A percentile compares a stretch with the other conserved stretches of the same genome.
These are phyloP conservation scores for Dryocosmus kuriphilus DNA, from an alignment of 2,888 invertebrate genomes.

Conservation along the genomic window DNA sequence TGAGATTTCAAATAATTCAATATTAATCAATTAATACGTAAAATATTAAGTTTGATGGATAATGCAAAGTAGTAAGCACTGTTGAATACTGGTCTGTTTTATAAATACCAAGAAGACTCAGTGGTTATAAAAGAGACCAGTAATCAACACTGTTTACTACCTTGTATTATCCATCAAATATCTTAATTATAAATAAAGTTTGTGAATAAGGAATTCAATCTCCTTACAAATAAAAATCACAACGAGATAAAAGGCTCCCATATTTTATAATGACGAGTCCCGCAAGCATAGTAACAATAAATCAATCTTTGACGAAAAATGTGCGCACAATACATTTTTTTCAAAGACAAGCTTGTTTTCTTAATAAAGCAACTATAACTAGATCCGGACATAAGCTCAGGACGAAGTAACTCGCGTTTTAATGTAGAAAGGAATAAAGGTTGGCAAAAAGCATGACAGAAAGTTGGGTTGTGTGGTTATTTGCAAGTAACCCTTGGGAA, in stretches of 20 bases:
- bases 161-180: no score
- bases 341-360: background rate
- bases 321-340: background rate
- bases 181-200: background rate
- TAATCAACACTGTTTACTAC: no score
- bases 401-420: constrained; percentile 20
- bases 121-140: no score
- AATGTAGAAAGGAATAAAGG: constrained; percentile 9
- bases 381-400: constrained; percentile 12
- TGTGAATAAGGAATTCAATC: background rate
- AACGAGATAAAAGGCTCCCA: background rate
- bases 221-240: background rate
- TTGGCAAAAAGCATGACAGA: constrained; percentile 47
- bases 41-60: no score
- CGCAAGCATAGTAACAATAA: background rate
- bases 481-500: constrained; percentile 49
- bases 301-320: background rate
- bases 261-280: background rate
- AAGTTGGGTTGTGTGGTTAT: constrained; percentile 50
- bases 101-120: no score
- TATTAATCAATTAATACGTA: no score
- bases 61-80: no score
- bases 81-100: no score
- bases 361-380: constrained; percentile 8
- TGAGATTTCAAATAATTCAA: no score